Percentiles rank a stretch among this genome's conserved stretches.
These are phyloP conservation scores for Elgaria multicarinata DNA, from an alignment of 2,113 vertebrate genomes.

Conservation along the genomic window DNA sequence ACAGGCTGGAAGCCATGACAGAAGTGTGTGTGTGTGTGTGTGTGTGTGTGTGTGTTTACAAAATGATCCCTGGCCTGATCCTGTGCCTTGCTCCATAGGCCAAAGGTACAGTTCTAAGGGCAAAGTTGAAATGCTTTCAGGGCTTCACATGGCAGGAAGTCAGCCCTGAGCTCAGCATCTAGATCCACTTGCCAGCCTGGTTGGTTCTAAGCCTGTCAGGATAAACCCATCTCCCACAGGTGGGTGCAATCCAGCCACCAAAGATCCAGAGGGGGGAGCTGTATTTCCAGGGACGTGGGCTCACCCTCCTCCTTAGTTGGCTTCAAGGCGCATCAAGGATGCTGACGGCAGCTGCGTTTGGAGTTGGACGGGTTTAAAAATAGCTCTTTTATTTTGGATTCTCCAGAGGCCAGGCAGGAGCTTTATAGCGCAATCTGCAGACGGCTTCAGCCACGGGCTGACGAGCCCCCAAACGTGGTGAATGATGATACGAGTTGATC, in stretches of 20 bases:
- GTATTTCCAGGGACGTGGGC: conserved; percentile 11
- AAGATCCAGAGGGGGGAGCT: not conserved
- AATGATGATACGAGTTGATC: no score
- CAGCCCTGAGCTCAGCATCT: not conserved
- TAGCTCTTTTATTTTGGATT: not conserved
- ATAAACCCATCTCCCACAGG: conserved; percentile 17
- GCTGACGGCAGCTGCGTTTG: not conserved
- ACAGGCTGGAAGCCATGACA: no score
- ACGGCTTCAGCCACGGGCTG: not conserved
- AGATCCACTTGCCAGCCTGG: not conserved
- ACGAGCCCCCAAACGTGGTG: not conserved
- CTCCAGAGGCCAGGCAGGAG: not conserved
- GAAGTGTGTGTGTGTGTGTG: no score
- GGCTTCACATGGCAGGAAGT: not conserved
- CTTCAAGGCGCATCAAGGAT: not conserved
- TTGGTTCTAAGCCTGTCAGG: not conserved
- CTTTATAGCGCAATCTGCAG: not conserved
- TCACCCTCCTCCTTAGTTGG: not conserved
- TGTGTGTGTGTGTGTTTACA: no score
- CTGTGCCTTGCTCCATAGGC: no score
- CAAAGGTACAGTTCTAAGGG: not conserved
- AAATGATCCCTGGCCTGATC: no score
- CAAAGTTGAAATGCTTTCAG: not conserved
- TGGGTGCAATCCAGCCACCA: not conserved
- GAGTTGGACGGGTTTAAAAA: fast-evolving